Base-by-base conservation (phyloP, 2,797 vertebrate genomes). In the Rhadinocentrus ornatus region DNA sequence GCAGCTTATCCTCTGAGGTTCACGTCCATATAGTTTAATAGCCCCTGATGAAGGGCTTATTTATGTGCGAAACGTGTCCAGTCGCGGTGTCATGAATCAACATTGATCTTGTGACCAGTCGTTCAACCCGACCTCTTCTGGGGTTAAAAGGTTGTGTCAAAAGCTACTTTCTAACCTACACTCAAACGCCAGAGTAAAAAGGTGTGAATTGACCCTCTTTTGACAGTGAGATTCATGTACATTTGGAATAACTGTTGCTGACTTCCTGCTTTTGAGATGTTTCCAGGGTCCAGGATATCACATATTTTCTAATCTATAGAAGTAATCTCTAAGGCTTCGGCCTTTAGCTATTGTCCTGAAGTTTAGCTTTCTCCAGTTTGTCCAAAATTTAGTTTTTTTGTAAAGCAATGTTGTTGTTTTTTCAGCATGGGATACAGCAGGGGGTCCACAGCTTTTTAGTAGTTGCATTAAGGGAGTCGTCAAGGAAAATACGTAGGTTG, bases 1-100 rank as follows among this genome's bases (percentile, higher is more conserved):
- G 62, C 59, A 77, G 81, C 75, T 85, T 88, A 88, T 86, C 57
- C 78, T 87, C 60, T 80, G 65, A 80, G 87, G 84, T 89, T 89
- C 71, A 66, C 55, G 77, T 74, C 72, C 77, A 72, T 87, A 78
- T 88, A 83, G 78, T 88, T 92, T 90, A 73, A 89, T 84, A 13
- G 65, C 77, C 73, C 75, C 54, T 71, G 81, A 67, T 56, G 22
- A 80, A 87, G 69, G 62, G 71, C 62, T 85, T 84, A 83, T 89
- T 88, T 84, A 81, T 80, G 78, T 66, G 53, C 64, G 66, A 75
- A 78, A 81, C 83, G 75, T 86, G 84, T 84, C 69, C 71, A 59
- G 78, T 67, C 69, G 35, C 67, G 34, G 71, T 75, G 66, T 73
- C 80, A 82, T 86, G 80, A 89, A 90, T 89, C 75, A 69, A 75